A percentile compares a stretch with the other conserved stretches of the same genome.
Evolutionary conservation across 2,888 invertebrate species (phyloP).

Genomic region (Brachyopa scutellaris): DNA sequence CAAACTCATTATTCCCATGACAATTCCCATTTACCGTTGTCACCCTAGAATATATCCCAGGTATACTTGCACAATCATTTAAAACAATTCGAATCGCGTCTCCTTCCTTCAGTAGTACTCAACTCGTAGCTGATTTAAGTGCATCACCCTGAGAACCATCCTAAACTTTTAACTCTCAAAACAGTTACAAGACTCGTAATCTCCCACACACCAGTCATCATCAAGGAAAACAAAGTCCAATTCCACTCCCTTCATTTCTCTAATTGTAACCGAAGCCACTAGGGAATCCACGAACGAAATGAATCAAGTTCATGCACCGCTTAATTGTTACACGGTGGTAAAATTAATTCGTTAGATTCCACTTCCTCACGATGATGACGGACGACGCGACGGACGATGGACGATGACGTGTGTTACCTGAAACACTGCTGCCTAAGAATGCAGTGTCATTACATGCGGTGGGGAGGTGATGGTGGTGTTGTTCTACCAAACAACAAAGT

Average conservation of each 20-base stretch:
- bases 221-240: background rate
- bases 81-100: constrained; percentile 4
- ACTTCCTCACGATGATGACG: constrained; percentile 18
- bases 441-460: constrained; percentile 56
- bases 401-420: too few species aligned
- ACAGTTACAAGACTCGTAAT: constrained; percentile 33
- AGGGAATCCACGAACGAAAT: background rate
- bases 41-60: too few species aligned
- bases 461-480: background rate
- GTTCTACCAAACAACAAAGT: constrained; percentile 35
- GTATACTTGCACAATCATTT: constrained; percentile 21
- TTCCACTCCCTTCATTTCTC: constrained; percentile 18
- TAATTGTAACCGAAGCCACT: constrained; percentile 19
- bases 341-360: constrained; percentile 50
- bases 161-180: background rate
- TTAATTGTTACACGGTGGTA: constrained; percentile 52
- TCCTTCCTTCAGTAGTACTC: background rate
- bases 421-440: constrained; percentile 39
- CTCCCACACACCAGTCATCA: constrained; percentile 10
- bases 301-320: constrained; percentile 26
- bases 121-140: constrained; percentile 17
- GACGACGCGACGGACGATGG: background rate
- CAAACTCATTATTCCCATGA: too few species aligned
- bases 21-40: too few species aligned
- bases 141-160: constrained; percentile 5